Evolutionary conservation across 2,797 vertebrate genomes (phyloP), one percentile per base, ranked within the genome.

Genomic region (Anas bernieri): DNA sequence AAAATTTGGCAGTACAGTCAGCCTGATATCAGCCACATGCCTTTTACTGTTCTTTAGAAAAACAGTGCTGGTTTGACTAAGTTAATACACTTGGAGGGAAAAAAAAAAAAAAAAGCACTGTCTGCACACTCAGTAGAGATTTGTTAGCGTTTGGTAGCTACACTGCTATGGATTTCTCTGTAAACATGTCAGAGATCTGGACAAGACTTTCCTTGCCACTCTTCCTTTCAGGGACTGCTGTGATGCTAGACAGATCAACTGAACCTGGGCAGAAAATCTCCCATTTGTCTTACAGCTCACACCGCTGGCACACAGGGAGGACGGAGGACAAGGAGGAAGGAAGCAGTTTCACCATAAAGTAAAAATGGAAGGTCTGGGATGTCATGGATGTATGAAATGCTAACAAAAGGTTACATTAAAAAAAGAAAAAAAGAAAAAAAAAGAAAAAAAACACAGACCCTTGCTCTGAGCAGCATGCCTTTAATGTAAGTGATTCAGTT

Each of bases 31-130:
- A 89, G 55, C 26, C 75, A 92, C 76, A 48, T 45, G 59, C 30
- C 39, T 88, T 86, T 79, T 46, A 41, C 55, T 39, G 46, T 54
- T 92, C 62, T 81, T 81, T 63, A 69, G 83, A 86, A 96, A 94
- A 95, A 56, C 37, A 92, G 58, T 7, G 26, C 41, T 87, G n/a
- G 28, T 61, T 70, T 84, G 63, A 56, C 48, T 70, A 75, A 80
- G 45, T 85, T 83, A 87, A 76, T 35, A 50, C 25, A 59, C 18
- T 54, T 30, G 21, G 37, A 55, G 12, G 43, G 43, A 41, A 18
- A 28, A 48, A 12, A 18, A 28, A 64, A 23, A n/a, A 61, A 41
- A 18, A 28, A 56, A 48, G 5, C 25, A 23, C 46, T 17, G 17
- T 66, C 58, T 81, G 62, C 15, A 15, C 41, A 62, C 25, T 90